A percentile compares a stretch with the other conserved stretches of the same genome.
phyloP scores from a whole-genome alignment of 37 sponge, comb jelly and placozoan species.

The Corticium candelabrum region DNA sequence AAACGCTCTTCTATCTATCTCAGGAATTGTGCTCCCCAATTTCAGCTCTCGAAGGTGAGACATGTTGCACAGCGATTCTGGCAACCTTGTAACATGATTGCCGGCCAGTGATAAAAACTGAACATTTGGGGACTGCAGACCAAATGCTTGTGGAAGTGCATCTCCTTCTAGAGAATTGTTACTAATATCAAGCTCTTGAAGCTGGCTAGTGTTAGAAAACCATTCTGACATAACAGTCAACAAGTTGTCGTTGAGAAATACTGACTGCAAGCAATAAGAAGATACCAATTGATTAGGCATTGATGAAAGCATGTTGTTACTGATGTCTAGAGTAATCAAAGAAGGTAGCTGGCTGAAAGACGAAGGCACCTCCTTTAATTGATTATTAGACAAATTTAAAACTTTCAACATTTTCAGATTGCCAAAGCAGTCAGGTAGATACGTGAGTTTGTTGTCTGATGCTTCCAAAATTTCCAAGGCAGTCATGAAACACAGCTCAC shows the following conservation, averaged over 20 bases:
- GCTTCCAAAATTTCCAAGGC: slow-evolving; percentile 15
- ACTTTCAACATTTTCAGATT: slow-evolving; percentile 8
- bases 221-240: background rate
- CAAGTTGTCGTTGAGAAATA: background rate
- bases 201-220: background rate
- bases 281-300: background rate
- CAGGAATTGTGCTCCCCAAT: background rate
- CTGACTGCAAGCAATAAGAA: background rate
- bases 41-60: background rate
- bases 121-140: background rate
- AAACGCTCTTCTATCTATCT: background rate
- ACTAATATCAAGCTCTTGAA: background rate
- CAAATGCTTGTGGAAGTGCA: background rate
- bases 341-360: background rate
- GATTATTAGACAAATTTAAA: slow-evolving; percentile 22
- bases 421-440: slow-evolving; percentile 1
- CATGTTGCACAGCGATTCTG: background rate
- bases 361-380: slow-evolving; percentile 23
- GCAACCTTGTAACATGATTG: background rate
- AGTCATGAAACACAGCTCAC: background rate
- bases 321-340: background rate
- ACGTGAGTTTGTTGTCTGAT: background rate
- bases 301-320: background rate
- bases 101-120: background rate
- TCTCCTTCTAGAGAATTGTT: background rate